Base-by-base conservation (phyloP, 2,888 invertebrate species). In the Lasioglossum lativentre region DNA sequence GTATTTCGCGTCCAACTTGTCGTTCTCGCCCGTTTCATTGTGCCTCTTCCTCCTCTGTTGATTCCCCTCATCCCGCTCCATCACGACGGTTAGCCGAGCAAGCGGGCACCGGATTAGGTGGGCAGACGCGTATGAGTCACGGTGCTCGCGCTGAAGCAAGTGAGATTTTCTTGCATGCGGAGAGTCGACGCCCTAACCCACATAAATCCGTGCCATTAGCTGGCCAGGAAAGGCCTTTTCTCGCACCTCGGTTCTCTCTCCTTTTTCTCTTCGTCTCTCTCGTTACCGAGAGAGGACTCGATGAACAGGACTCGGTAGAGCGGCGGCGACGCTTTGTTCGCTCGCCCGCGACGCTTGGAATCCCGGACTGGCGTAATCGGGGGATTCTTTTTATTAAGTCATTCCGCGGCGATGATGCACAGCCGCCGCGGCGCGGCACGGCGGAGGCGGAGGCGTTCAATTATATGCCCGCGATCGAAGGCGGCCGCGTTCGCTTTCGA, bases 111-210 rank as follows among this genome's bases (percentile, higher is more conserved):
- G 92, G 93, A 94, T 94, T 92, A 92, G 92, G 93, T 94, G 92
- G 94, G 94, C 91, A 93, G 94, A 91, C 91, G 91, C 90, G 92
- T 90, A 92, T 93, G 93, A 93, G 90, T 93, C 94, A 93, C 92
- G 89, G 52, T 83, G 78, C 78, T 90, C 85, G 80, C 82, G 90
- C 88, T 86, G 89, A 84, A 90, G 88, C 92, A 89, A 92, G 90
- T 90, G 89, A 88, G 91, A 92, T 93, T 93, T 92, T 90, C 92
- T 92, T 89, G 88, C 89, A 79, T 79, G 76, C 86, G 76, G 81
- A 78, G 88, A 91, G 93, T 92, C 92, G 92, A 93, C 93, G 93
- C 92, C 93, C 93, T 93, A 93, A 93, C 93, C 93, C 93, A 93
- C 93, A 93, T 93, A 93, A 92, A 92, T 93, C 91, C 88, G 88